phyloP scores from a whole-genome alignment of 30 jellyfish, hydroid and myxozoan genomes.

The Hydractinia echinata region DNA sequence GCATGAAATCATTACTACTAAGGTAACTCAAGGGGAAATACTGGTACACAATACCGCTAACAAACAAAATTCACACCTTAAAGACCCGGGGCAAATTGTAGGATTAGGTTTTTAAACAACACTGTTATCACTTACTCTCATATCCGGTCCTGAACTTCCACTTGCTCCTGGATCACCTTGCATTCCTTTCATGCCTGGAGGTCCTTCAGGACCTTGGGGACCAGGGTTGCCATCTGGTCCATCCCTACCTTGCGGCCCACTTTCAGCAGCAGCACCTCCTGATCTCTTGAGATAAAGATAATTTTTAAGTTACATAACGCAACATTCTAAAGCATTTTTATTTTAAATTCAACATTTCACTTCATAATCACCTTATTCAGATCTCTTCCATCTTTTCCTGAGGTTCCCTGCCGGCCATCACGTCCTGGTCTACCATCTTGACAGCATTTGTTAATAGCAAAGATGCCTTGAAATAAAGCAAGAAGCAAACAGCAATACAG shows the following conservation, averaged over 20 bases:
- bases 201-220: background rate
- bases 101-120: too few species aligned
- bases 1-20: background rate
- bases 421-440: slow-evolving; percentile 13
- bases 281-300: background rate
- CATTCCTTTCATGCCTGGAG: background rate
- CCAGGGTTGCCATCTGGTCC: slow-evolving; percentile 3
- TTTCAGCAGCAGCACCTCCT: background rate
- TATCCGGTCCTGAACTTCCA: background rate
- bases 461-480: background rate
- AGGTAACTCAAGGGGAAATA: too few species aligned
- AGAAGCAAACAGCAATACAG: background rate
- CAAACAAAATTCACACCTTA: too few species aligned
- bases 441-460: background rate
- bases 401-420: background rate
- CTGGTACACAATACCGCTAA: too few species aligned
- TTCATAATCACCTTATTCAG: background rate
- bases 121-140: too few species aligned
- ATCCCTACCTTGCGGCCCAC: background rate
- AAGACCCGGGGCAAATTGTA: too few species aligned
- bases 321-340: background rate
- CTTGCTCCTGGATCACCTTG: slow-evolving; percentile 1
- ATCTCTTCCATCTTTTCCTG: slow-evolving; percentile 15
- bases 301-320: background rate
- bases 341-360: background rate